phyloP scores from a whole-genome alignment of 2,888 invertebrate genomes.

The Geophilus truncorum region DNA sequence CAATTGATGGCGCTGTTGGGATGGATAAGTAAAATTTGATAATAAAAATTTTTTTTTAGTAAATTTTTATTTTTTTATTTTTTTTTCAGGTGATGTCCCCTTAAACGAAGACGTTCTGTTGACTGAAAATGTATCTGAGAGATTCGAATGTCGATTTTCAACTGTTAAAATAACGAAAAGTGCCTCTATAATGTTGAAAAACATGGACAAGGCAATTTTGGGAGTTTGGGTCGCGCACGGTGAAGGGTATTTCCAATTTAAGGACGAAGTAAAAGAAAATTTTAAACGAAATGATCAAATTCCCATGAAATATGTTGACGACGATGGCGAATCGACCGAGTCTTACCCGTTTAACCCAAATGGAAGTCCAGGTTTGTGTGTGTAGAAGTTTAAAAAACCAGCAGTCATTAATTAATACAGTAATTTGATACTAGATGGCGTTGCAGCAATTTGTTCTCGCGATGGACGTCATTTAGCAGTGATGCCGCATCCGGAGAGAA shows the following conservation, averaged over 20 bases:
- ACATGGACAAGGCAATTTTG: constrained; percentile 82
- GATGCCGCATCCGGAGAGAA: constrained; percentile 98
- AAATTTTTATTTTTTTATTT: not conserved
- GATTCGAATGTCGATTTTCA: constrained; percentile 77
- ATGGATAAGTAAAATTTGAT: constrained; percentile 60
- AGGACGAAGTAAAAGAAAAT: constrained; percentile 43
- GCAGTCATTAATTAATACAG: not conserved
- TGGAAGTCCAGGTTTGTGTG: constrained; percentile 64
- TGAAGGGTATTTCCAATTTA: no score
- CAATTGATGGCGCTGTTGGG: constrained; percentile 91
- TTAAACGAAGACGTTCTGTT: constrained; percentile 57
- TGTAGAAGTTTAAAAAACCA: not conserved
- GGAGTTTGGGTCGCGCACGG: constrained; percentile 97
- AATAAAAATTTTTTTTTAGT: not conserved
- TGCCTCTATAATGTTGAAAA: constrained; percentile 75
- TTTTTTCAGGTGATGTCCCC: not conserved
- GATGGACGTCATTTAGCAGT: constrained; percentile 93
- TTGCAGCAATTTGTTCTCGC: constrained; percentile 81
- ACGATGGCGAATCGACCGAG: constrained; percentile 66
- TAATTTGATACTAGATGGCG: constrained; percentile 57
- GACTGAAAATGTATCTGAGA: constrained; percentile 79
- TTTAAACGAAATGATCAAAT: constrained; percentile 58
- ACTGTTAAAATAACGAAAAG: constrained; percentile 67
- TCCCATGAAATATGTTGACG: constrained; percentile 78
- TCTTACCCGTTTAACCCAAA: constrained; percentile 93